Evolutionary conservation across 2,888 invertebrate genomes (phyloP), one percentile per base, ranked within the genome.

Genomic region (Synergus gifuensis): DNA sequence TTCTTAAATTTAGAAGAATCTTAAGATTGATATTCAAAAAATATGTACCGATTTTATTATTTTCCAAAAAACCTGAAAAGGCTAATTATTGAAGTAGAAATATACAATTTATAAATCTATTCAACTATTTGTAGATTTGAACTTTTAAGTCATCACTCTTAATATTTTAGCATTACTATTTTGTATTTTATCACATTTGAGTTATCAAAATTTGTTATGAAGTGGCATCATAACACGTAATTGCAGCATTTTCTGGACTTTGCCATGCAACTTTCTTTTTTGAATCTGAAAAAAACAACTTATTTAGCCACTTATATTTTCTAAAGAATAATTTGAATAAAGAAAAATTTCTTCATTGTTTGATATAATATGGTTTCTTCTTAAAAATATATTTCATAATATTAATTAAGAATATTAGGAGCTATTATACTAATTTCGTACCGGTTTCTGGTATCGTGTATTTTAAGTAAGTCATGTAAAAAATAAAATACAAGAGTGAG

Each of bases 401-500:
- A 36, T 36, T 36, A 36, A 36, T 36, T 36, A 36, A 36, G 36
- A 36, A 36, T 36, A 36, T 36, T 36, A 36, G 36, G 5, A 36
- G 36, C 36, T 36, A 7, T 36, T 36, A 36, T 36, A 0, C 11
- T 28, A 44, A 62, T 60, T n/a, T 40, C 40, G 44, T 80, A 88
- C 89, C 88, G 83, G 85, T 87, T 73, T 87, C 78, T 8, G 91
- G 91, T 85, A 90, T 91, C 16, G 81, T 84, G 81, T 90, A 84
- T 85, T 89, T 90, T 81, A 92, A 88, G 80, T 90, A 90, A 28
- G 89, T 88, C 76, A 91, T 85, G 83, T 94, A 93, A 22, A 93
- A 83, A 36, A 93, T 83, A 22, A 93, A 88, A 85, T 94, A 94
- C 1, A 86, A 67, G 8, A 94, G 77, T 11, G 93, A 92, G 78